phyloP scores from a whole-genome alignment of 23 tunicate species.

The Oikopleura dioica region DNA sequence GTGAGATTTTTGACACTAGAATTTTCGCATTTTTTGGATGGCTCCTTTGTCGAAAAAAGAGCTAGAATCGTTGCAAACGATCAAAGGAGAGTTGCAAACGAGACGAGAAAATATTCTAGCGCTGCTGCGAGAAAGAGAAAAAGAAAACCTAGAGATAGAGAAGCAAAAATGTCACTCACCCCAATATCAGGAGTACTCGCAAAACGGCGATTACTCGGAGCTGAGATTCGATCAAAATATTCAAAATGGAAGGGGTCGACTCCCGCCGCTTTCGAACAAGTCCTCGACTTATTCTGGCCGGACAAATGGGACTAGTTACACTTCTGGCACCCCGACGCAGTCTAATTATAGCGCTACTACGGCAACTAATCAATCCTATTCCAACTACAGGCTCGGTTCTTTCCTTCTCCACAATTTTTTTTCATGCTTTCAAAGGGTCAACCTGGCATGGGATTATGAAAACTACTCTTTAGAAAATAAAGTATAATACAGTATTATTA shows the following conservation, averaged over 20 bases:
- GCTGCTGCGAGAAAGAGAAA: not conserved
- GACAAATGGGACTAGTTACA: too few relatives aligned
- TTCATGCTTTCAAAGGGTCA: not conserved
- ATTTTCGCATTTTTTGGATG: too few relatives aligned
- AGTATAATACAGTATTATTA: too few relatives aligned
- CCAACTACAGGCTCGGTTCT: not conserved
- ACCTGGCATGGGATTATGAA: not conserved
- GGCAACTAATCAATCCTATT: not conserved
- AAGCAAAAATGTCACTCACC: not conserved
- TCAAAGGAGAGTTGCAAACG: not conserved
- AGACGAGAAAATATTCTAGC: not conserved
- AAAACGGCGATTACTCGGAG: not conserved
- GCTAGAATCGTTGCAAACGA: not conserved
- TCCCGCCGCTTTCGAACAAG: too few relatives aligned
- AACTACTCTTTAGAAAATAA: too few relatives aligned
- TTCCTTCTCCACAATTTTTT: not conserved
- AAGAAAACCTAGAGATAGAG: not conserved
- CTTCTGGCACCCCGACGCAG: too few relatives aligned
- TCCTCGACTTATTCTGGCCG: too few relatives aligned
- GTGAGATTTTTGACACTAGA: too few relatives aligned
- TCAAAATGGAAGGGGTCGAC: too few relatives aligned
- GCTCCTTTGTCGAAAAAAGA: too few relatives aligned
- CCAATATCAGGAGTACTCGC: not conserved
- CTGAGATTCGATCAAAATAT: slow-evolving; percentile 3
- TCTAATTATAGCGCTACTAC: not conserved